Evolutionary conservation across 2,113 vertebrate species (phyloP).

Genomic region (Daphoenositta chrysoptera): DNA sequence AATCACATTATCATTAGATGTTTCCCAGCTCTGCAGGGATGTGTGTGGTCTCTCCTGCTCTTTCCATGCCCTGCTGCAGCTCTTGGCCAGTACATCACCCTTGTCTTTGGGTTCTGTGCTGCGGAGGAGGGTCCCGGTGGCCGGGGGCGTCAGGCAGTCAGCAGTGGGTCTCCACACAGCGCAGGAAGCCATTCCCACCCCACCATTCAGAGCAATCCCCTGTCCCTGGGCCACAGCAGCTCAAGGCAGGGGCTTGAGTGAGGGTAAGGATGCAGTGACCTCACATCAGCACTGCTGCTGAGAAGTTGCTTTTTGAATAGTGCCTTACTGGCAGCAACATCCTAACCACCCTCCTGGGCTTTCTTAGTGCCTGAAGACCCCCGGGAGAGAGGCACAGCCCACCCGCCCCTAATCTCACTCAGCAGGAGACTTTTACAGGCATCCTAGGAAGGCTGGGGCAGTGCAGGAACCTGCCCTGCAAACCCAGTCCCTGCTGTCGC

Average conservation of each 20-base stretch:
- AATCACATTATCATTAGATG: accelerated
- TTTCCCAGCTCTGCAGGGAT: neutral
- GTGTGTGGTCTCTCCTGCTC: neutral
- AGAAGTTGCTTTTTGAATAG: neutral
- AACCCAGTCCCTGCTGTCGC: accelerated
- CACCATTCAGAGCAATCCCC: neutral
- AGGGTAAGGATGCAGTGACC: accelerated
- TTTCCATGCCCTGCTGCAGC: neutral
- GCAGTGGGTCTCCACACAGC: accelerated
- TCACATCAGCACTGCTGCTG: neutral
- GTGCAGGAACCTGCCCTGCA: neutral
- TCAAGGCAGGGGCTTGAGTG: accelerated
- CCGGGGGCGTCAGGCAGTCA: accelerated
- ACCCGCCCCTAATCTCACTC: neutral
- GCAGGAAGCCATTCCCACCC: neutral
- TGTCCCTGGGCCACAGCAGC: accelerated
- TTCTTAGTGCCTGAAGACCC: neutral
- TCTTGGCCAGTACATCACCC: accelerated
- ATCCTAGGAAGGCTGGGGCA: accelerated
- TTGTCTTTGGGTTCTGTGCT: neutral
- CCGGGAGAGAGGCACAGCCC: neutral
- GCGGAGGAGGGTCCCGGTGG: neutral
- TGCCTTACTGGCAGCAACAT: neutral
- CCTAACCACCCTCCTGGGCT: neutral
- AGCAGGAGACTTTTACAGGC: neutral